Base-by-base conservation (phyloP, 2,888 invertebrate species). In the Drosophila lutescens region DNA sequence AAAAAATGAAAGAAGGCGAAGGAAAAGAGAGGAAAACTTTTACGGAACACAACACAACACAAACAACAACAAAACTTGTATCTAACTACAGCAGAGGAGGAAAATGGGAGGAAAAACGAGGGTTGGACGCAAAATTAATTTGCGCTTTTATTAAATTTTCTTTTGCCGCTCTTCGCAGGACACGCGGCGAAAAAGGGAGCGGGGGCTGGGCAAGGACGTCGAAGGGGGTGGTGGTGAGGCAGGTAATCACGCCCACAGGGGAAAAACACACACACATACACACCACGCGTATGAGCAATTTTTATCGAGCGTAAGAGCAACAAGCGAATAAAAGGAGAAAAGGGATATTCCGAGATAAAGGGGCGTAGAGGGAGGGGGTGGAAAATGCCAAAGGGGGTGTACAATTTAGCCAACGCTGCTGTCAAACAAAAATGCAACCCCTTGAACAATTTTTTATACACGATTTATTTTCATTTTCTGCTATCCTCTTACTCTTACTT, bases 121-220 rank as follows among this genome's bases (percentile, higher is more conserved):
- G 88, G 83, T 77, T 87, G 88, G 74, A 82, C 83, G 80, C 83
- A 84, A 84, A 84, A 84, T 84, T 84, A 84, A 84, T 84, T 84
- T 84, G 88, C 88, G 88, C 83, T 87, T 85, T 84, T 84, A 84
- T 84, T 84, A 84, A 84, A 84, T 88, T 84, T 87, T 87, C 83
- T 82, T 70, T 71, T 61, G 53, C 58, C 61, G 50, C 62, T 58
- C 50, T 55, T 61, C 54, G 44, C 12, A 43, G 44, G 26, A 49
- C 49, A 23, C 9, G 38, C 13, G 36, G 17, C 26, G 6, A 7
- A 15, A 17, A 36, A 46, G 46, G 44, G 56, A 17, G 26, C 2
- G 43, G 20, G 36, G 38, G 32, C 5, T 20, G 17, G 43, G 17
- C 6, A 20, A 20, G 20, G 20, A 6, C 6, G 23, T 23, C 43